Percentiles rank a stretch among this genome's conserved stretches.
Conservation (phyloP, 1,140 invertebrate species). For the Archegozetes longisetosus region DNA sequence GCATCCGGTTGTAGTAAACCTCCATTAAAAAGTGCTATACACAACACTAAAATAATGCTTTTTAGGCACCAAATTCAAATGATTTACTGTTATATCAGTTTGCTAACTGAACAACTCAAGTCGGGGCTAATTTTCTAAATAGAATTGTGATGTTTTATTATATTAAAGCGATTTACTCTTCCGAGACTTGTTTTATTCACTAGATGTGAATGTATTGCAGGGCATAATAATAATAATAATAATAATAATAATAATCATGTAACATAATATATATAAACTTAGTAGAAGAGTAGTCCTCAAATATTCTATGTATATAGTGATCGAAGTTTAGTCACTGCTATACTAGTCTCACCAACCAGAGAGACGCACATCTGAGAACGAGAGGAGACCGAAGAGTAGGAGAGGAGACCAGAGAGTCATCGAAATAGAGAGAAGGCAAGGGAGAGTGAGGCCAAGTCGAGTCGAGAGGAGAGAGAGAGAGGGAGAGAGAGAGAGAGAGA, state of each 20-base stretch:
- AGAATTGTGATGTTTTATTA: neutral
- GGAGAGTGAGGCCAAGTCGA: neutral
- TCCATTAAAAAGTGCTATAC: neutral
- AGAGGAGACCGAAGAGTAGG: neutral
- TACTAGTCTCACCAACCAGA: neutral
- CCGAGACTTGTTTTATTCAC: neutral
- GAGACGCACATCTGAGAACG: neutral
- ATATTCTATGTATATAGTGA: neutral
- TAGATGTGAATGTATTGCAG: neutral
- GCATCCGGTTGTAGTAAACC: neutral
- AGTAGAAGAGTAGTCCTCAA: neutral
- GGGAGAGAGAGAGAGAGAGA: neutral
- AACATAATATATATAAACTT: neutral
- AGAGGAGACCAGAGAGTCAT: neutral
- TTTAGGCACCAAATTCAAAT: neutral
- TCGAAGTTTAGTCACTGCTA: neutral
- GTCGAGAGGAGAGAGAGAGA: too few species aligned
- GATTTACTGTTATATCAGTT: neutral
- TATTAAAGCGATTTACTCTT: neutral
- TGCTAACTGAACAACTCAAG: neutral
- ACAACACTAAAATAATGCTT: neutral
- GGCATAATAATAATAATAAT: neutral
- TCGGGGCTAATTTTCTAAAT: neutral
- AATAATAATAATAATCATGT: neutral
- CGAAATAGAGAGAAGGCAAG: neutral